Base-by-base conservation (phyloP, 2,797 vertebrate species). In the Pantherophis alleghaniensis region DNA sequence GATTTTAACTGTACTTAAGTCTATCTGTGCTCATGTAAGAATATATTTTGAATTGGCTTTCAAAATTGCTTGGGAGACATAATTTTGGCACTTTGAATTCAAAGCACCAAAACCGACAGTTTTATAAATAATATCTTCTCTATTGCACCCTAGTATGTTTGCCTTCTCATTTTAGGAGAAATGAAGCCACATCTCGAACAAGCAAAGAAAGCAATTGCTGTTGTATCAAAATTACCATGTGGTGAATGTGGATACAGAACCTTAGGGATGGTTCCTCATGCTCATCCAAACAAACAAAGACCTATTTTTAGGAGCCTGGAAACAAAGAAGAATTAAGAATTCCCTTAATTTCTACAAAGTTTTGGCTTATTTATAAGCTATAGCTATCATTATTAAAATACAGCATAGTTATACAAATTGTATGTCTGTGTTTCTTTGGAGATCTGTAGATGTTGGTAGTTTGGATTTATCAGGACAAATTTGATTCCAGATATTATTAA, bases 341-440 rank as follows among this genome's bases (percentile, higher is more conserved):
- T 7, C 5, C 5, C 9, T 37, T 90, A 90, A 55, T 55, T 55
- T 22, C 11, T 63, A 18, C 32, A 5, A 89, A 47, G 28, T 90
- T 66, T 42, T 66, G 26, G 18, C 63, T 51, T 28, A n/a, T 51
- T 90, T 53, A 28, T 89, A 63, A 47, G 6, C 9, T 14, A 18
- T 90, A 89, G 91, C 3, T 24, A 51, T 86, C 83, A 86, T 28
- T 61, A 88, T 59, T 95, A n/a, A 92, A 94, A 2, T 86, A 92
- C 32, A 91, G 91, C 22, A 91, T 5, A 94, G 87, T 2, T 74
- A 79, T 7, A 94, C 11, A 42, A 60, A 47, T 91, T 24, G 0
- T 47, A 22, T 32, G 6, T 18, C 14, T 59, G 57, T 87, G 4
- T 11, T 93, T 91, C 6, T 94, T 90, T 69, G 86, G 89, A 7